Base-by-base conservation (phyloP, 2,113 vertebrate species). In the Mormyrus lacerda region DNA sequence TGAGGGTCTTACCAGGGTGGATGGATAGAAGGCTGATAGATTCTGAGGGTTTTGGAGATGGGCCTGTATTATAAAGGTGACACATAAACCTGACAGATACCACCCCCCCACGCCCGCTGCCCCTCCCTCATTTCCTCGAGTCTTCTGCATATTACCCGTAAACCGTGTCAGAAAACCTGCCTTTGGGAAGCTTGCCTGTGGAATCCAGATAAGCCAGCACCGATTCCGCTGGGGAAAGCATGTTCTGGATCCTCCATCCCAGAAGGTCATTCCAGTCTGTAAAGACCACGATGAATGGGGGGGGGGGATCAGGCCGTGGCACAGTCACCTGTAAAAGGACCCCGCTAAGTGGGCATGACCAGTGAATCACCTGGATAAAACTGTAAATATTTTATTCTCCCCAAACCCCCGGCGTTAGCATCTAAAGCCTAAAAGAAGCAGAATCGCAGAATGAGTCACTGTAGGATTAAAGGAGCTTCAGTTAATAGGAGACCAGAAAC, bases 171-270 rank as follows among this genome's bases (percentile, higher is more conserved):
- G 48, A 51, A 44, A 76, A 21, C 45, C 88, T 51, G 73, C 48
- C 73, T 83, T 55, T 82, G 48, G 51, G 55, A 39, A 89, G 88
- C 50, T 58, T 15, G 47, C 76, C 88, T 89, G 88, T 8, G 35
- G 47, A 10, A 24, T 4, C 73, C 73, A 17, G 76, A 89, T 79
- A 88, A 88, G 61, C 87, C 17, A 35, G 47, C 10, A 24, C 35
- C 2, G 10, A 39, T 87, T 76, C 69, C 69, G 15, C 31, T 76
- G 35, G 69, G 69, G 39, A 39, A 39, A 39, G 11, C 69, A n/a
- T 31, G 69, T 31, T 76, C 69, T 1, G 17, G 35, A 19, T 35
- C 15, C 50, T 58, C 17, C 4, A 21, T 27, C 31, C 51, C 13
- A 42, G 35, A 87, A 47, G 87, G 61, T 69, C 44, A 48, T 73